Percentiles rank a stretch among this genome's conserved stretches.
phyloP scores from a whole-genome alignment of 2,888 invertebrate genomes.

The Cryptocheilus praepositus region DNA sequence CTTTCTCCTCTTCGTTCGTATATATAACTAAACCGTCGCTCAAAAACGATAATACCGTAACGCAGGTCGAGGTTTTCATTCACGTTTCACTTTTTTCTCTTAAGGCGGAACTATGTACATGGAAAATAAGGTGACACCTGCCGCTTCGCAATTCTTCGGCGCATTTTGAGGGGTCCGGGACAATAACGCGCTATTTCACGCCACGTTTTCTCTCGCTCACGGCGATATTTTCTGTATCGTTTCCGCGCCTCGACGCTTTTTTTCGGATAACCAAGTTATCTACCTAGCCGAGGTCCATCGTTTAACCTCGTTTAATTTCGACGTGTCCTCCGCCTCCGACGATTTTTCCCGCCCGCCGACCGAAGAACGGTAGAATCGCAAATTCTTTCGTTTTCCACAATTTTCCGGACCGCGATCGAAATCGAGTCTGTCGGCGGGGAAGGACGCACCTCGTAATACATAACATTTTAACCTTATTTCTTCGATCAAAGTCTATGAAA shows the following conservation, averaged over 20 bases:
- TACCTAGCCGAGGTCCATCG: slow-evolving; percentile 40
- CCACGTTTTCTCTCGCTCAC: neutral
- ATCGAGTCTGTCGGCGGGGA: no score
- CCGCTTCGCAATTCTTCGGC: slow-evolving; percentile 58
- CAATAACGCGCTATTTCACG: neutral
- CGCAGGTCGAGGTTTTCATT: slow-evolving; percentile 37
- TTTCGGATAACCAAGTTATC: slow-evolving; percentile 27
- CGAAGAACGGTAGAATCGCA: no score
- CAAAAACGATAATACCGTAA: slow-evolving; percentile 52
- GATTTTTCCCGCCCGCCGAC: neutral
- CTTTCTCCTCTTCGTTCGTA: slow-evolving; percentile 5
- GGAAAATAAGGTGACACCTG: slow-evolving; percentile 48
- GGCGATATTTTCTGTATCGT: neutral
- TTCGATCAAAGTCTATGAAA: slow-evolving; percentile 58
- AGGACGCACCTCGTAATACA: no score
- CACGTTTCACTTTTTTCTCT: neutral
- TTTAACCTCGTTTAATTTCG: slow-evolving; percentile 23
- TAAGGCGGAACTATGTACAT: slow-evolving; percentile 54
- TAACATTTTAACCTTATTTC: neutral
- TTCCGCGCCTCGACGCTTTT: slow-evolving; percentile 10
- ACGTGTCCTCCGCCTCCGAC: slow-evolving; percentile 21
- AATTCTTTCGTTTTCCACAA: no score
- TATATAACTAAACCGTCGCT: slow-evolving; percentile 40
- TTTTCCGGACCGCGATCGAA: no score
- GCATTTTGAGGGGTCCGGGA: slow-evolving; percentile 37